A percentile compares a stretch with the other conserved stretches of the same genome.
Conservation (phyloP, 2,797 vertebrate species). For the Lophius americanus region DNA sequence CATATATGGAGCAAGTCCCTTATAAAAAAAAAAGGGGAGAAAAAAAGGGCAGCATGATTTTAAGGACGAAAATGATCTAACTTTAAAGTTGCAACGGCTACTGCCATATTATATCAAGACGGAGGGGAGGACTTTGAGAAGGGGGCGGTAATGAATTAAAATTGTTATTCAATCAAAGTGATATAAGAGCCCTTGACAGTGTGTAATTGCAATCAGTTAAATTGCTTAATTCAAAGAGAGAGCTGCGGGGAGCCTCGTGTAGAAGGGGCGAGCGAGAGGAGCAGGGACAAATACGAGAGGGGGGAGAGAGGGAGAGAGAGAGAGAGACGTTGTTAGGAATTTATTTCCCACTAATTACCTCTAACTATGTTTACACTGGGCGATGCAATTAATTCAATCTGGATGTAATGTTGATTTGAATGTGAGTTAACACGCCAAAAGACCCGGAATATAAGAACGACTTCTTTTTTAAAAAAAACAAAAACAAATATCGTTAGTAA, state of each 20-base stretch:
- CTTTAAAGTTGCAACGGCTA: slow-evolving; percentile 34
- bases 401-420: slow-evolving; percentile 31
- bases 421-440: slow-evolving; percentile 14
- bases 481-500: background rate
- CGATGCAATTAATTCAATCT: slow-evolving; percentile 49
- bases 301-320: background rate
- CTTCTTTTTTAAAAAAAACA: background rate
- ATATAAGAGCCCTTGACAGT: slow-evolving; percentile 67
- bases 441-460: background rate
- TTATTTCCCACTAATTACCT: slow-evolving; percentile 49
- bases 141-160: slow-evolving; percentile 56
- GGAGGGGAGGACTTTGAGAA: slow-evolving; percentile 43
- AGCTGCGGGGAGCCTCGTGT: slow-evolving; percentile 52
- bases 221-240: slow-evolving; percentile 68
- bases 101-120: slow-evolving; percentile 48
- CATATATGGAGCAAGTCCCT: background rate
- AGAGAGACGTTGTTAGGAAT: background rate
- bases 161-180: slow-evolving; percentile 62
- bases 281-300: background rate
- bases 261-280: slow-evolving; percentile 7
- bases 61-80: slow-evolving; percentile 16
- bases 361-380: slow-evolving; percentile 60
- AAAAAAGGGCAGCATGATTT: background rate
- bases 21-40: background rate
- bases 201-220: slow-evolving; percentile 75